Base-by-base conservation (phyloP, 2,888 invertebrate genomes). In the Heliothis peltigera region DNA sequence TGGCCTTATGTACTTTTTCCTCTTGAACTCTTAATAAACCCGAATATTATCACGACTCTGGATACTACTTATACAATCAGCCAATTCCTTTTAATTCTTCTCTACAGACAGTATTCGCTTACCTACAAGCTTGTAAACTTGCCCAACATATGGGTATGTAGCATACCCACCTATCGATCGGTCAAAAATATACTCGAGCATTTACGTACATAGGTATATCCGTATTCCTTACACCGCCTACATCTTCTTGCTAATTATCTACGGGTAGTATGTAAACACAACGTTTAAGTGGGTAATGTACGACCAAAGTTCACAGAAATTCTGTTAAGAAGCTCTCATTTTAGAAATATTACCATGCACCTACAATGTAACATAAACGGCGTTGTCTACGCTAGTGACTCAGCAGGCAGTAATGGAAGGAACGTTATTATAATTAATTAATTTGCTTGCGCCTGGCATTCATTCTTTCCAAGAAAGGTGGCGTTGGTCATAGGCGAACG, bases 401-500 rank as follows among this genome's bases (percentile, higher is more conserved):
- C 77, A 77, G 53, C 56, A 43, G 59, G 54, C 51, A 75, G 21
- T 47, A 56, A 64, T 59, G 42, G 42, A 44, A 28, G 43, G 68
- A 64, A 60, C 17, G 49, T 64, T 64, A 51, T 59, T 77, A 67
- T 48, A 61, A 58, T 62, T 48, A 61, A 58, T 62, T 65, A 42
- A 79, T 79, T 78, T 69, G 75, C 68, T 64, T 64, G 64, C 56
- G 43, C 61, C 57, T 64, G 51, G 67, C 64, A 73, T 73, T 76
- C 48, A 59, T 54, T 70, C 15, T 64, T 75, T 75, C 81, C 62
- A 44, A 74, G 71, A 79, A 78, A 59, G 53, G 59, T 62, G 65
- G 58, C 39, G 44, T 42, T n/a, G 59, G 49, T 51, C 52, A 48
- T 44, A 39, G 42, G n/a, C 17, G 43, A 49, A 22, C 25, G 49